These are phyloP conservation scores for Euthynnus affinis DNA, from an alignment of 2,797 vertebrate genomes.

Conservation along the genomic window DNA sequence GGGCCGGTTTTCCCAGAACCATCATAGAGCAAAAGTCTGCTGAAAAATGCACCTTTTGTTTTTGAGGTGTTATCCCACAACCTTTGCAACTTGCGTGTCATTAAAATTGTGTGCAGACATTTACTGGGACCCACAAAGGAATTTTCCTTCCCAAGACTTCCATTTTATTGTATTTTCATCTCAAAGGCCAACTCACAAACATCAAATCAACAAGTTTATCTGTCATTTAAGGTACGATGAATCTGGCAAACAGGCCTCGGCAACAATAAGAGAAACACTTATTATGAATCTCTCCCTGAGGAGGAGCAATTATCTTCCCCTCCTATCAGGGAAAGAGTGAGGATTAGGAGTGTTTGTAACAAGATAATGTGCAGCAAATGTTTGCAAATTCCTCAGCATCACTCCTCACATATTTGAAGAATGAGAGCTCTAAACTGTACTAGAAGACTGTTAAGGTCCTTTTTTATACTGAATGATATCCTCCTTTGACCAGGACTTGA, in stretches of 20 bases:
- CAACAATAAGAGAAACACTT: constrained; percentile 60
- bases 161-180: constrained; percentile 45
- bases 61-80: constrained; percentile 54
- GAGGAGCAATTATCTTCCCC: constrained; percentile 63
- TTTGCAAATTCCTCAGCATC: constrained; percentile 72
- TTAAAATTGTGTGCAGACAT: constrained; percentile 50
- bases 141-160: constrained; percentile 27
- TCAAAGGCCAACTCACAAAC: constrained; percentile 41
- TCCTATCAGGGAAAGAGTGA: constrained; percentile 55
- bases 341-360: constrained; percentile 73
- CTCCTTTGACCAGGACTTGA: constrained; percentile 67
- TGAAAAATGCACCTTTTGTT: constrained; percentile 61
- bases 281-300: constrained; percentile 39
- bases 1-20: constrained; percentile 55
- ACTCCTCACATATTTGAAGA: constrained; percentile 67
- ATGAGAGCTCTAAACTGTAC: constrained; percentile 57
- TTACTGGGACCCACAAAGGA: constrained; percentile 14
- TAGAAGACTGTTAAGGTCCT: constrained; percentile 43
- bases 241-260: constrained; percentile 38
- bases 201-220: constrained; percentile 50
- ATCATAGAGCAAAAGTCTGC: constrained; percentile 43
- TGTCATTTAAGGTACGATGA: constrained; percentile 38
- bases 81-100: constrained; percentile 32
- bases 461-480: constrained; percentile 60
- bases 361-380: constrained; percentile 79